phyloP scores from a whole-genome alignment of 2,797 vertebrate species.

The Rhinella marina region DNA sequence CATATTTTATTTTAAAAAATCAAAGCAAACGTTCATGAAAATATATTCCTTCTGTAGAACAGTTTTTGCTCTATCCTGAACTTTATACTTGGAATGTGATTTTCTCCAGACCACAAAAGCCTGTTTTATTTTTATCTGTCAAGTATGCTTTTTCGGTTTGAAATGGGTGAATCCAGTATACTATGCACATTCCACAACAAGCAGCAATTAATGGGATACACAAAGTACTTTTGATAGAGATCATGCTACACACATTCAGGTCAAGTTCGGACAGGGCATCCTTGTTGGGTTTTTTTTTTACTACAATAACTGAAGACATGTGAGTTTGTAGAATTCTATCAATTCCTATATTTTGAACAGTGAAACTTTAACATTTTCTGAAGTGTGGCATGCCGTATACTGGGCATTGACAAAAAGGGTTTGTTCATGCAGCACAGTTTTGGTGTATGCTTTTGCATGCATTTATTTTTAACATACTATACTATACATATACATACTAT shows the following conservation, averaged over 20 bases:
- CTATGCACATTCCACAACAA: slow-evolving; percentile 14
- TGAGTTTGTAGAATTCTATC: not conserved
- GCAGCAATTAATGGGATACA: not conserved
- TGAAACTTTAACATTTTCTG: too few relatives aligned
- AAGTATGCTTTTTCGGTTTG: slow-evolving; percentile 37
- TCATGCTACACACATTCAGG: not conserved
- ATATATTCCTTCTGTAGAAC: slow-evolving; percentile 36
- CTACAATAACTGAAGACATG: not conserved
- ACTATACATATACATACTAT: too few relatives aligned
- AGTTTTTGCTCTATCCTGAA: slow-evolving; percentile 33
- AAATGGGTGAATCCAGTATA: not conserved
- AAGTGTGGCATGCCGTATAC: too few relatives aligned
- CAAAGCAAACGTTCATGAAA: not conserved
- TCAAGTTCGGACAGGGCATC: not conserved
- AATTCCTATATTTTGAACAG: too few relatives aligned
- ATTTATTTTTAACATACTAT: too few relatives aligned
- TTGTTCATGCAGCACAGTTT: too few relatives aligned
- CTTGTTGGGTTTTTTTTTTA: not conserved
- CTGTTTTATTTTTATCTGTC: slow-evolving; percentile 53
- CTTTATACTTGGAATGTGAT: slow-evolving; percentile 30
- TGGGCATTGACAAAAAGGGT: too few relatives aligned
- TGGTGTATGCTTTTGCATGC: too few relatives aligned
- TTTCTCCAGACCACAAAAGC: slow-evolving; percentile 50
- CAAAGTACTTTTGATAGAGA: not conserved
- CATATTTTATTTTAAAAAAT: not conserved